Conservation (phyloP, 2,113 vertebrate species). For the Salvelinus namaycush region DNA sequence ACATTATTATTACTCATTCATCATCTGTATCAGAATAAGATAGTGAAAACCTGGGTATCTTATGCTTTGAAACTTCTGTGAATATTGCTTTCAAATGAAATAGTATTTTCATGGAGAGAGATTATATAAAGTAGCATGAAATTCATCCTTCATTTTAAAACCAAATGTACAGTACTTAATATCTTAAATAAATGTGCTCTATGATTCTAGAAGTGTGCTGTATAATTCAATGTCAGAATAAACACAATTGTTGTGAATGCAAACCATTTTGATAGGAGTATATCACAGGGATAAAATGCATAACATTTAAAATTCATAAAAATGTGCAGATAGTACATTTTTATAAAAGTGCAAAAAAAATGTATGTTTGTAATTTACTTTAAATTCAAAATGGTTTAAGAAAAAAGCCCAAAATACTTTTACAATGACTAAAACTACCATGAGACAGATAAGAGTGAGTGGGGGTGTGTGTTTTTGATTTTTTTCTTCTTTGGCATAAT, state of each 20-base stretch:
- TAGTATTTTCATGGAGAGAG: background rate
- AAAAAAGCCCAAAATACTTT: background rate
- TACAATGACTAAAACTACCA: conserved; percentile 1
- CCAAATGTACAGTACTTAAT: background rate
- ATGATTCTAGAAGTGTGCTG: background rate
- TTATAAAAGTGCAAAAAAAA: background rate
- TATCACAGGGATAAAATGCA: background rate
- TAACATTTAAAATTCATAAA: background rate
- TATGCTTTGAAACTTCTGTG: no score
- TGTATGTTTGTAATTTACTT: background rate
- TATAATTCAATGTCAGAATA: background rate
- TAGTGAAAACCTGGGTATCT: no score
- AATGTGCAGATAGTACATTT: background rate
- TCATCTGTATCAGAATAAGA: background rate
- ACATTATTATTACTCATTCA: no score
- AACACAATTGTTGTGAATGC: background rate
- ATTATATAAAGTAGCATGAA: background rate
- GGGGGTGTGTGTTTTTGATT: background rate
- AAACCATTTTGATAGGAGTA: background rate
- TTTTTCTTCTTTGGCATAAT: background rate
- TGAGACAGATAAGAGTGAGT: background rate
- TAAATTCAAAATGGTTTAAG: background rate
- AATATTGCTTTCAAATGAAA: background rate
- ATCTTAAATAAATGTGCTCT: background rate
- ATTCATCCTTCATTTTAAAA: background rate